phyloP scores from a whole-genome alignment of 2,797 vertebrate species.

The Pristis pectinata region DNA sequence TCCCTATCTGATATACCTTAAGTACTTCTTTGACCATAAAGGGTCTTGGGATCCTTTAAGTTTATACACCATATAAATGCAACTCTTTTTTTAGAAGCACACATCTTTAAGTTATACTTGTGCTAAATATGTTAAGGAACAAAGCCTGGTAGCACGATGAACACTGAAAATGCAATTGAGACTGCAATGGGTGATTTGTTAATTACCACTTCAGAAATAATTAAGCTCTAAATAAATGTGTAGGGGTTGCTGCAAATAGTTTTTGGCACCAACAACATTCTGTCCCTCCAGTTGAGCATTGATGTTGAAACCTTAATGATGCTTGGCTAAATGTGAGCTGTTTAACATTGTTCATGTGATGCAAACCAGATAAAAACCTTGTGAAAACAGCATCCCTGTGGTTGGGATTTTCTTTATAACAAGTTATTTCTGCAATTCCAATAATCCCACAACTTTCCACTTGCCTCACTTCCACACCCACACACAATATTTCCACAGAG shows the following conservation, averaged over 20 bases:
- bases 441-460: neutral
- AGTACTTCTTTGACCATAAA: too few relatives aligned
- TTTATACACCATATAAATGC: too few relatives aligned
- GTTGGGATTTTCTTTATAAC: neutral
- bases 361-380: neutral
- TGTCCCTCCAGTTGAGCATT: neutral
- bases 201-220: neutral
- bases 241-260: neutral
- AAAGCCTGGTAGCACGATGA: neutral
- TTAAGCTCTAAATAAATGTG: neutral
- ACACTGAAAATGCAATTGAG: conserved; percentile 10
- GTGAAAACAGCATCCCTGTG: neutral
- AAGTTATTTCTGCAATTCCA: neutral
- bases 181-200: neutral
- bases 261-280: neutral
- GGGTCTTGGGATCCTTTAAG: too few relatives aligned
- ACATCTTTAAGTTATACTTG: too few relatives aligned
- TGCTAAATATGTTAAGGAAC: neutral
- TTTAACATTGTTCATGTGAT: neutral
- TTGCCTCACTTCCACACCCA: neutral
- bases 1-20: too few relatives aligned
- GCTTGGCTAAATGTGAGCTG: neutral
- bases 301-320: neutral
- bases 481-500: neutral
- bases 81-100: too few relatives aligned